Evolutionary conservation across 1,140 invertebrate species (phyloP), one percentile per base, ranked within the genome.

Genomic region (Antheraea pernyi): DNA sequence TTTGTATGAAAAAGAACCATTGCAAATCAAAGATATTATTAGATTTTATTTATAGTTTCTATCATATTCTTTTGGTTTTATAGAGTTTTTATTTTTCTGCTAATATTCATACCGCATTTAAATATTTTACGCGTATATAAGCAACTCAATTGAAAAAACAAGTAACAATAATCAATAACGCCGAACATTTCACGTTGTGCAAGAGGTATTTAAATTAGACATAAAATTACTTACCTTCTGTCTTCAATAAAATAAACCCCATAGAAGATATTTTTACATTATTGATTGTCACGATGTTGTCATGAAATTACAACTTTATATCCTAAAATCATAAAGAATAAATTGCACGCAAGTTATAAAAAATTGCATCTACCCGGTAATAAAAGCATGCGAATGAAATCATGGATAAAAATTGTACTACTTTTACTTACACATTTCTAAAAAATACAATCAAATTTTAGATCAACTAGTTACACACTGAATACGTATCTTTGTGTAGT

Each of bases 201-300:
- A 30, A 30, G 22, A 53, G 6, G 5, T 16, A 53, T 13, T 16
- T 5, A 0, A 53, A 16, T 53, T 53, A 53, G 9, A 53, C 0
- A 16, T 53, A 6, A 53, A 53, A 53, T 19, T 48, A 79, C 82
- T 82, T 71, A 86, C 84, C 82, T 77, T 75, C 74, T 77, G 42
- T 67, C 66, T 66, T 11, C 62, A 71, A 66, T 66, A 70, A 70
- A 72, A 71, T 67, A 74, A 75, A 74, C 73, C 74, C 79, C 82
- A 81, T 81, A 84, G 72, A 79, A 75, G 68, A 71, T 73, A 19
- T 69, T 73, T 75, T 80, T 70, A 80, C 74, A 81, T 78, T 76
- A 82, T 82, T 9, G 73, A 74, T 77, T 13, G 39, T 67, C 69
- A 70, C 64, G 48, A 68, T 59, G 22, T 77, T 84, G 74, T 19